These are phyloP conservation scores for Rhodeus uyekii DNA, from an alignment of 2,797 vertebrate genomes.

Conservation along the genomic window DNA sequence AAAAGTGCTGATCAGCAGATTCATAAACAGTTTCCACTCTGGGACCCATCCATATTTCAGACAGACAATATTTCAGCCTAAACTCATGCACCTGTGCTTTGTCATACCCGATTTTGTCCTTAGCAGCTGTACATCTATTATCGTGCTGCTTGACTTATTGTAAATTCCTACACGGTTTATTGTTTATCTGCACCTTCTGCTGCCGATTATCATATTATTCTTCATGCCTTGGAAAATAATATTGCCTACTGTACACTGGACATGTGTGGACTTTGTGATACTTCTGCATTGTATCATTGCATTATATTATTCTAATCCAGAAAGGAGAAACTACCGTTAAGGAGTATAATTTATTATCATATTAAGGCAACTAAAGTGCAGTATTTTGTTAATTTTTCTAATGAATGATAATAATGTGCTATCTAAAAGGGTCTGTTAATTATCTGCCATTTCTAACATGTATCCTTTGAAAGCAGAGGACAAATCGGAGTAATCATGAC, in stretches of 20 bases:
- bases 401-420: constrained; percentile 67
- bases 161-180: not conserved
- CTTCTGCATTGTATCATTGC: not conserved
- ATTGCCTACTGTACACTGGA: not conserved
- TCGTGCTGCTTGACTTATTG: constrained; percentile 18
- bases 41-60: constrained; percentile 26
- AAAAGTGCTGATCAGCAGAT: constrained; percentile 35
- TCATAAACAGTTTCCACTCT: constrained; percentile 10
- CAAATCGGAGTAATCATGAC: constrained; percentile 71
- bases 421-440: constrained; percentile 66
- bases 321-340: not conserved
- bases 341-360: not conserved
- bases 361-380: constrained; percentile 51
- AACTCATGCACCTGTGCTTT: constrained; percentile 22
- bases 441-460: constrained; percentile 67
- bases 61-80: constrained; percentile 35
- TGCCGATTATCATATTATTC: not conserved
- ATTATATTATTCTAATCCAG: not conserved
- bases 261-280: not conserved
- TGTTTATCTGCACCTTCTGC: constrained; percentile 26
- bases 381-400: constrained; percentile 64
- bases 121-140: constrained; percentile 19
- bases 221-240: not conserved
- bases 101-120: not conserved
- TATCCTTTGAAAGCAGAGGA: constrained; percentile 68